Conservation (phyloP, 2,113 vertebrate species). For the Burhinus bistriatus region DNA sequence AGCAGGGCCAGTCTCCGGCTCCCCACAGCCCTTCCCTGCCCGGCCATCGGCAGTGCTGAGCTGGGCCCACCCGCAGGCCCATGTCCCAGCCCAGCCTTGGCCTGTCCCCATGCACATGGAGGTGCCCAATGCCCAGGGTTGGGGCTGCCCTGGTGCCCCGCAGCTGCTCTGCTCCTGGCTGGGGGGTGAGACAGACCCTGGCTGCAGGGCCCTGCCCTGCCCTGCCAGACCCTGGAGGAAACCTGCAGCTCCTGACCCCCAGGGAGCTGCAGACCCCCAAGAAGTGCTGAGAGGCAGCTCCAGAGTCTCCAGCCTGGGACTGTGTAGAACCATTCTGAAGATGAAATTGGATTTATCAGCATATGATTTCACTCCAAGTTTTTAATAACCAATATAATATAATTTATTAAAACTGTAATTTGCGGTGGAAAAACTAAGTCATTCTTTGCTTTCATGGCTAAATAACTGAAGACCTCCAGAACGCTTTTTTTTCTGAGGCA, state of each 20-base stretch:
- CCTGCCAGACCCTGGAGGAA: fast-evolving
- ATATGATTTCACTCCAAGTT: background rate
- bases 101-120: background rate
- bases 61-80: fast-evolving
- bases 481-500: background rate
- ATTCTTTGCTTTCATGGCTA: background rate
- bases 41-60: fast-evolving
- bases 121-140: fast-evolving
- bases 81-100: fast-evolving
- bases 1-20: background rate
- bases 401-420: background rate
- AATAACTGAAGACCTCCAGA: background rate
- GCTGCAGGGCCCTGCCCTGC: background rate
- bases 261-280: background rate
- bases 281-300: background rate
- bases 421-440: background rate
- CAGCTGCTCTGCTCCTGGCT: background rate
- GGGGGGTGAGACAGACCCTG: fast-evolving
- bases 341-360: background rate
- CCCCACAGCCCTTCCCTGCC: background rate
- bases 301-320: background rate
- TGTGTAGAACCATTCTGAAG: background rate
- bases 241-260: fast-evolving
- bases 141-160: fast-evolving
- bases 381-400: background rate